phyloP scores from a whole-genome alignment of 2,113 vertebrate genomes.

The Phylloscopus trochiloides region DNA sequence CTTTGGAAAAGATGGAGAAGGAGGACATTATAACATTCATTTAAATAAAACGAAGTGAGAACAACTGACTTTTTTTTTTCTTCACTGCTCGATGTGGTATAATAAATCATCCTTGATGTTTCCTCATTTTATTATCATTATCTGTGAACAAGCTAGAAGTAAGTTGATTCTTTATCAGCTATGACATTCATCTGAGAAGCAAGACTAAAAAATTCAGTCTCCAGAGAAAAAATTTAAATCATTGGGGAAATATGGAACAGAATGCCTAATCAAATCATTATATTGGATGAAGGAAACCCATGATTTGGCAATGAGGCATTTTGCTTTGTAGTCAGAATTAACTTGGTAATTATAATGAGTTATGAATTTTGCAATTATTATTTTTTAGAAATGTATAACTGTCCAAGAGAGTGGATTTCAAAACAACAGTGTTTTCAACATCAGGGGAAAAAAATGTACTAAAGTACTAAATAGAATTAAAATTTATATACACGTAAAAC shows the following conservation, averaged over 20 bases:
- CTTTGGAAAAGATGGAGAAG: not conserved
- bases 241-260: conserved; percentile 50
- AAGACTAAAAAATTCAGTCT: conserved; percentile 47
- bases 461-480: not conserved
- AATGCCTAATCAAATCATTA: conserved; percentile 52
- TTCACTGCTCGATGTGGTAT: not conserved
- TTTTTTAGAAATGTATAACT: not conserved
- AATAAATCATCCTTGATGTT: conserved; percentile 61
- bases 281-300: conserved; percentile 26
- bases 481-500: not conserved
- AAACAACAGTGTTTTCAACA: not conserved
- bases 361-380: conserved; percentile 9
- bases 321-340: conserved; percentile 61
- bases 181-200: conserved; percentile 41
- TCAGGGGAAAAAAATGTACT: not conserved
- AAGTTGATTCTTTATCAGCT: conserved; percentile 48
- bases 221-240: conserved; percentile 52
- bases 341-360: conserved; percentile 1
- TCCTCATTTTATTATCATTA: conserved; percentile 47
- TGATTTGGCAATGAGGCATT: conserved; percentile 33
- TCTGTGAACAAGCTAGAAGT: conserved; percentile 31
- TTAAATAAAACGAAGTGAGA: conserved; percentile 23
- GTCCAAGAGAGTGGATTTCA: not conserved
- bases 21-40: conserved; percentile 11
- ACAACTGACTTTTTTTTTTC: not conserved